Conservation (phyloP, 2,888 invertebrate genomes). For the Acleris cristana region DNA sequence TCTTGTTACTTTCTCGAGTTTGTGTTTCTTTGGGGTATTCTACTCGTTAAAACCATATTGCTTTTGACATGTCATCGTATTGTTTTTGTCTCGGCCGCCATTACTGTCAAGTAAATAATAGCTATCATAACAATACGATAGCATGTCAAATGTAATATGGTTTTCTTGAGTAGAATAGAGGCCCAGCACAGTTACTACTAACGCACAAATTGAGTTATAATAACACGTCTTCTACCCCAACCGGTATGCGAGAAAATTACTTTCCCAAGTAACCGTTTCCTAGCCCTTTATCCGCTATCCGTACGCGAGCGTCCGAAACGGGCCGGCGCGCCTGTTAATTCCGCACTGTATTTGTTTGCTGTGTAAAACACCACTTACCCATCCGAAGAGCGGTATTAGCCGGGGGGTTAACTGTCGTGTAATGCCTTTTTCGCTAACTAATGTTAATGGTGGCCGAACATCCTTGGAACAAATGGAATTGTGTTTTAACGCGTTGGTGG, state of each 20-base stretch:
- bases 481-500: constrained; percentile 11
- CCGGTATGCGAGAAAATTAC: constrained; percentile 30
- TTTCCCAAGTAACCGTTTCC: constrained; percentile 20
- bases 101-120: too few relatives aligned
- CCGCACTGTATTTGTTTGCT: constrained; percentile 73
- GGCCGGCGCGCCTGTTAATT: constrained; percentile 64
- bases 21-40: too few relatives aligned
- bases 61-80: too few relatives aligned
- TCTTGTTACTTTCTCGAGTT: too few relatives aligned
- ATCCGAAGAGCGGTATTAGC: constrained; percentile 51
- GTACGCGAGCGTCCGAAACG: constrained; percentile 54
- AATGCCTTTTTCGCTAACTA: constrained; percentile 33
- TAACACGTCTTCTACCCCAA: constrained; percentile 3
- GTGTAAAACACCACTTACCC: constrained; percentile 64
- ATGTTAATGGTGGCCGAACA: constrained; percentile 23
- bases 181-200: too few relatives aligned
- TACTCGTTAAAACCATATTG: too few relatives aligned
- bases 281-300: constrained; percentile 11
- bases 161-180: too few relatives aligned
- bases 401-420: constrained; percentile 48
- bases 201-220: too few relatives aligned
- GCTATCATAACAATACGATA: too few relatives aligned
- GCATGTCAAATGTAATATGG: too few relatives aligned
- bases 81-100: too few relatives aligned
- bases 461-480: constrained; percentile 18